These are phyloP conservation scores for Bucorvus abyssinicus DNA, from an alignment of 2,797 vertebrate species.

Conservation along the genomic window DNA sequence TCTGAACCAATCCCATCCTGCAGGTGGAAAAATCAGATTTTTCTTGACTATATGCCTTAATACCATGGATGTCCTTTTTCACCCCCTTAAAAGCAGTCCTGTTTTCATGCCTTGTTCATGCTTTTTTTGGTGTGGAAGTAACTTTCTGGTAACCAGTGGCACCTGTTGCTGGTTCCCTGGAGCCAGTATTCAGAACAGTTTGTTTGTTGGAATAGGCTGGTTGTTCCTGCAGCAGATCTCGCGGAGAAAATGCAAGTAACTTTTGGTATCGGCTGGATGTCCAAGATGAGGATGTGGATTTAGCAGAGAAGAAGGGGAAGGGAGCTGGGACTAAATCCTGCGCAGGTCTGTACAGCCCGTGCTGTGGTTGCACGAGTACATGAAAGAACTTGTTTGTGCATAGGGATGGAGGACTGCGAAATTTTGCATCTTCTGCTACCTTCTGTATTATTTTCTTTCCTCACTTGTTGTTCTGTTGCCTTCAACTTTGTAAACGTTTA, in stretches of 20 bases:
- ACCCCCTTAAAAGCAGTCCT: background rate
- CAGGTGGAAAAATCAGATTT: slow-evolving; percentile 25
- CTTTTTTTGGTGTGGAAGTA: background rate
- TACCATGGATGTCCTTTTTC: background rate
- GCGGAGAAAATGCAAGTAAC: background rate
- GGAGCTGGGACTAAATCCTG: background rate
- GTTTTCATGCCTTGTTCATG: background rate
- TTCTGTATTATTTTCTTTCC: background rate
- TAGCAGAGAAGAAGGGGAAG: background rate
- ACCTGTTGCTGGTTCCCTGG: background rate
- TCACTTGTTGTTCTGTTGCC: background rate
- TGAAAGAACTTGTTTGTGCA: background rate
- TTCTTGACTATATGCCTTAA: background rate
- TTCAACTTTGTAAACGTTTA: background rate
- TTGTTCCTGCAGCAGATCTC: background rate
- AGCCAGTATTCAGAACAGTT: background rate
- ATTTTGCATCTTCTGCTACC: background rate
- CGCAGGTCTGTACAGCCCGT: background rate
- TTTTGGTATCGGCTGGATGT: background rate
- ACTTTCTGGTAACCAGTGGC: background rate
- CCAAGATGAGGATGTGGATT: background rate
- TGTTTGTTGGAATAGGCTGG: background rate
- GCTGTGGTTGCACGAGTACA: rapidly evolving
- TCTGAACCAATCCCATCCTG: background rate
- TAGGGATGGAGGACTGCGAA: background rate